These are phyloP conservation scores for Catharus minimus DNA, from an alignment of 2,113 vertebrate genomes.

Conservation along the genomic window DNA sequence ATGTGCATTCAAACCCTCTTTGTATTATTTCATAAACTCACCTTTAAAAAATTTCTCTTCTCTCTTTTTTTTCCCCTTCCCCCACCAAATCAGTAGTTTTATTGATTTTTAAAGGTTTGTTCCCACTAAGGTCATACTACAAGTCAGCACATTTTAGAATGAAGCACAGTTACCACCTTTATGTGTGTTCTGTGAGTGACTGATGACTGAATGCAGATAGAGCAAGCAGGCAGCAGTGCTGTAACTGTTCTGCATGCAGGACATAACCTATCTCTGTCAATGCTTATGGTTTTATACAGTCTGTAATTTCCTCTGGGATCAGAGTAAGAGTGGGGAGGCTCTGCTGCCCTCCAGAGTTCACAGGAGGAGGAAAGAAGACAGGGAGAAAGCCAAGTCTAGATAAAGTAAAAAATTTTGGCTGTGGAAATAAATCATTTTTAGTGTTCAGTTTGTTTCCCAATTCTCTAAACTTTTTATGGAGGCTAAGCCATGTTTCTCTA, in stretches of 20 bases:
- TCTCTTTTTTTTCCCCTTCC: fast-evolving
- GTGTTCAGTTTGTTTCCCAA: neutral
- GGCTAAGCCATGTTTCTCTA: neutral
- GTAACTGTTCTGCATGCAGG: fast-evolving
- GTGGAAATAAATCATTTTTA: neutral
- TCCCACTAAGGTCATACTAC: neutral
- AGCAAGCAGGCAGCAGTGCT: neutral
- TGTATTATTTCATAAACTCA: neutral
- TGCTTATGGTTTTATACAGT: neutral
- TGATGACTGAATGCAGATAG: neutral
- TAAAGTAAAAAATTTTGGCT: neutral
- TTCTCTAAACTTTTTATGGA: neutral
- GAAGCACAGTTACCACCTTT: neutral
- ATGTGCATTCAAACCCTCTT: neutral
- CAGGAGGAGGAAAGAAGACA: neutral
- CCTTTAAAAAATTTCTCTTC: neutral
- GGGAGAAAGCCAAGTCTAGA: neutral
- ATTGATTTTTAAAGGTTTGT: neutral
- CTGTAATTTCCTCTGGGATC: neutral
- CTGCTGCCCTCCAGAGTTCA: neutral
- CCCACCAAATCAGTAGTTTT: neutral
- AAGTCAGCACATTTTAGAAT: neutral
- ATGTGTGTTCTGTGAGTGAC: neutral
- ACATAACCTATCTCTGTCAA: fast-evolving
- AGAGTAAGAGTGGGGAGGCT: neutral